phyloP scores from a whole-genome alignment of 2,888 invertebrate genomes.

The Empis stercorea region DNA sequence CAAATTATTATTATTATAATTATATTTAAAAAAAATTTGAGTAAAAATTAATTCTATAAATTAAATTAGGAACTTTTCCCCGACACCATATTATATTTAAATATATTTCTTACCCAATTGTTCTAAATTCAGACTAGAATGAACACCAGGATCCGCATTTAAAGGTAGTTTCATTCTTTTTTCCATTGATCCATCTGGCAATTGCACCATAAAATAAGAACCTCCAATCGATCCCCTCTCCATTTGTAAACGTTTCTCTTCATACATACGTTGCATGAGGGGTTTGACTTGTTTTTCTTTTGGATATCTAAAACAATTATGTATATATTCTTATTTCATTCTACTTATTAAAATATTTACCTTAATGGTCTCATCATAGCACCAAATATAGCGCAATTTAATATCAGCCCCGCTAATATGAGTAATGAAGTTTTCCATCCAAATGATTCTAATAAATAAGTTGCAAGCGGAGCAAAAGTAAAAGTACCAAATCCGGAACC shows the following conservation, averaged over 20 bases:
- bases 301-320: constrained; percentile 22
- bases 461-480: constrained; percentile 84
- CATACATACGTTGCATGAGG: constrained; percentile 80
- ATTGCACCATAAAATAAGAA: constrained; percentile 73
- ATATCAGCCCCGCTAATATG: constrained; percentile 81
- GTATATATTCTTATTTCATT: background rate
- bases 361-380: constrained; percentile 36
- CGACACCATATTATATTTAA: too few species aligned
- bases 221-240: constrained; percentile 81
- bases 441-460: constrained; percentile 60
- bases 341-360: constrained; percentile 5
- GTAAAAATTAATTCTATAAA: too few species aligned
- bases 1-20: too few species aligned
- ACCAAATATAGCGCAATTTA: constrained; percentile 84
- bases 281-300: constrained; percentile 49
- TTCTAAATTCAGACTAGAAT: constrained; percentile 81
- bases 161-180: constrained; percentile 78
- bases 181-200: constrained; percentile 85
- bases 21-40: too few species aligned
- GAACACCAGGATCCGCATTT: constrained; percentile 87
- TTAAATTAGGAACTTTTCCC: too few species aligned
- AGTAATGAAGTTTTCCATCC: constrained; percentile 85
- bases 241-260: constrained; percentile 82
- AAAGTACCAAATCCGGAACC: constrained; percentile 94
- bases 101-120: constrained; percentile 32